Base-by-base conservation (phyloP, 2,888 invertebrate species). In the Noctua janthe region DNA sequence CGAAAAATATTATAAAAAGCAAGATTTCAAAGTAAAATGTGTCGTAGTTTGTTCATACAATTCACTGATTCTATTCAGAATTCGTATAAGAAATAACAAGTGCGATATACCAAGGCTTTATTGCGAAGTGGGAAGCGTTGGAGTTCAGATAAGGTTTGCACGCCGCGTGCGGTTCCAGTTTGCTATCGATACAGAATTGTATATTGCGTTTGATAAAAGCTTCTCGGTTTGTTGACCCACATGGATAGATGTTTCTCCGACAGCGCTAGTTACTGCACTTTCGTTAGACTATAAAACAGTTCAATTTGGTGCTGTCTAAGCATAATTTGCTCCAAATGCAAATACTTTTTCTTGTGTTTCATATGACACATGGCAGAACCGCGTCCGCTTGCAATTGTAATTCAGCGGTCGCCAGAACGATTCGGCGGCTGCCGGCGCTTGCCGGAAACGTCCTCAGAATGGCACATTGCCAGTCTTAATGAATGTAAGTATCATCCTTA, bases 381-480 rank as follows among this genome's bases (percentile, higher is more conserved):
- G 91, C 92, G 94, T 93, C 94, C 92, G 93, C 90, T 94, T 94
- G 94, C 94, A 93, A 94, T 93, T 94, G 93, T 93, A 92, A 94
- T 95, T 94, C 94, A 93, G 93, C 92, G 94, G 93, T 93, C 93
- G 94, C 94, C 92, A 94, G 92, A 95, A 95, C 94, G 93, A 95
- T 95, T 94, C 93, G 94, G 91, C 88, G 90, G 89, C 90, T 90
- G 92, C 93, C 92, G 93, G 92, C 93, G 93, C 91, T 95, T 94
- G 93, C 93, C 94, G 95, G 95, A 95, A 95, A 94, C 93, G 92
- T 94, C 94, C 93, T 93, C 90, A 81, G 90, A 93, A 94, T 96
- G 96, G 96, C 96, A 94, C 90, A 85, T 89, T 93, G 96, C 96
- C 96, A 96, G 92, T 92, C 89, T 85, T 93, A 94, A 94, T 94